A percentile compares a stretch with the other conserved stretches of the same genome.
Evolutionary conservation across 1,140 invertebrate species (phyloP).

Genomic region (Sitophilus oryzae): DNA sequence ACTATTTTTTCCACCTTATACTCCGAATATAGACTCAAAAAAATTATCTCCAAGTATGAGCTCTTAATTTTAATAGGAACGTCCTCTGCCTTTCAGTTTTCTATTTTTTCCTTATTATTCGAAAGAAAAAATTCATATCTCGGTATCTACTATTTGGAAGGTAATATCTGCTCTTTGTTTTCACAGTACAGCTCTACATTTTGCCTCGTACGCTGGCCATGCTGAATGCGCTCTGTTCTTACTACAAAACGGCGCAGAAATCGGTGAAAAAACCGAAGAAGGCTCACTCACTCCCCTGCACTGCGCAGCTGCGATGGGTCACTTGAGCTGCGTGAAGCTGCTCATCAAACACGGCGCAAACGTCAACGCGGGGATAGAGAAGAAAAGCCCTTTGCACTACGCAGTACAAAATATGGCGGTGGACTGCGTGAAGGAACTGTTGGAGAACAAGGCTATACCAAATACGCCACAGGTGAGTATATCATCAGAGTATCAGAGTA

Average conservation of each 20-base stretch:
- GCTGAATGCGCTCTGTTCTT: constrained; percentile 58
- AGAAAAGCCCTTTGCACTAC: constrained; percentile 63
- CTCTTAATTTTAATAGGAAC: too few relatives aligned
- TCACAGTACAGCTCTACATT: constrained; percentile 66
- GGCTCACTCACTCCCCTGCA: constrained; percentile 67
- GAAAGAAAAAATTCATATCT: too few relatives aligned
- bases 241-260: constrained; percentile 57
- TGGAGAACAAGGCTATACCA: constrained; percentile 65
- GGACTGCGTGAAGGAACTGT: constrained; percentile 61
- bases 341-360: constrained; percentile 62
- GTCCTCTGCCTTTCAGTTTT: too few relatives aligned
- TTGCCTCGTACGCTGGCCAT: constrained; percentile 65
- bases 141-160: too few relatives aligned
- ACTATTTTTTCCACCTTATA: too few relatives aligned
- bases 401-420: constrained; percentile 64
- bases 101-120: too few relatives aligned
- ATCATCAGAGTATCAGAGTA: background rate
- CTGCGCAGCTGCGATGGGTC: constrained; percentile 64
- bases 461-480: constrained; percentile 65
- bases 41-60: too few relatives aligned
- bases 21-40: background rate
- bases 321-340: constrained; percentile 51
- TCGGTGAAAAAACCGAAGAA: constrained; percentile 60
- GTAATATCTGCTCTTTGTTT: background rate
- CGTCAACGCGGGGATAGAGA: constrained; percentile 65